phyloP scores from a whole-genome alignment of 2,113 vertebrate genomes.

The Coryphaenoides rupestris region DNA sequence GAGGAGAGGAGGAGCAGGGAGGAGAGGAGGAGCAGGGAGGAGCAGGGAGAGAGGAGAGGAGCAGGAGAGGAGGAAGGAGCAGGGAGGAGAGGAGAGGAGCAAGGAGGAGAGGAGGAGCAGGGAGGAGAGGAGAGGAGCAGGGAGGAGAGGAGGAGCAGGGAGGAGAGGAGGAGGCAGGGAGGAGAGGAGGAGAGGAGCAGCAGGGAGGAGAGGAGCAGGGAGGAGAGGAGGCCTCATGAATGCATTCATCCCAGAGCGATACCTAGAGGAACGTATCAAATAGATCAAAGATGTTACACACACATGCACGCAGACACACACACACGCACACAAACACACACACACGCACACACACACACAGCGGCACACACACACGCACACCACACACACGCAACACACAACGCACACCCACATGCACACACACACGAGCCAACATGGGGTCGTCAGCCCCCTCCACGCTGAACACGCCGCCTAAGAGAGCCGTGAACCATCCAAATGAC shows the following conservation, averaged over 20 bases:
- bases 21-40: neutral
- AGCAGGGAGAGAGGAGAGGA: neutral
- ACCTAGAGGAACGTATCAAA: slow-evolving; percentile 10
- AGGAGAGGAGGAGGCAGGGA: no score
- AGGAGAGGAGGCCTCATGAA: slow-evolving; percentile 37
- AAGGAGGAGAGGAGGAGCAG: no score
- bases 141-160: no score
- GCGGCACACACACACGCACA: no score
- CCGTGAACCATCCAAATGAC: slow-evolving; percentile 26
- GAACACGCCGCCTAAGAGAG: slow-evolving; percentile 35
- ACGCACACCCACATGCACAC: neutral
- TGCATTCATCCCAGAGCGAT: slow-evolving; percentile 41
- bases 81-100: no score
- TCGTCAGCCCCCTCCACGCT: neutral
- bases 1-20: neutral
- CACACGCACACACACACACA: no score
- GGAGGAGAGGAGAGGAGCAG: no score
- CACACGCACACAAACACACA: slow-evolving; percentile 10
- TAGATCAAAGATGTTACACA: slow-evolving; percentile 30
- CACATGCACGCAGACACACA: no score
- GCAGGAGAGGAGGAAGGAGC: neutral
- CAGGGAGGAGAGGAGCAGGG: no score
- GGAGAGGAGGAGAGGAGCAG: no score
- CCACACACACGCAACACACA: no score
- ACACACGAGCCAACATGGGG: neutral